Evolutionary conservation across 1,140 invertebrate genomes (phyloP).

Genomic region (Agraylea sexmaculata): DNA sequence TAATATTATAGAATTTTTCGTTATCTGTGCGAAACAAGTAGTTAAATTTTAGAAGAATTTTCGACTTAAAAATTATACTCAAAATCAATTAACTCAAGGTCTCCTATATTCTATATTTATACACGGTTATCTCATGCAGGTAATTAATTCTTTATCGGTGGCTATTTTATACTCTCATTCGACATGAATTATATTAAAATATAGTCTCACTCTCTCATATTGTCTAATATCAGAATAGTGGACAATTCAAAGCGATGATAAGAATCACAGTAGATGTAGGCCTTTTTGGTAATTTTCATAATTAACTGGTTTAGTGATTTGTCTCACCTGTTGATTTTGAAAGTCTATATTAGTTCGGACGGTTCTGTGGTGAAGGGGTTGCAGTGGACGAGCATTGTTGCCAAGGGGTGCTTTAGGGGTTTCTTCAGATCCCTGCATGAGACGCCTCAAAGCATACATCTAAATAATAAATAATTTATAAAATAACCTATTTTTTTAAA

Average conservation of each 20-base stretch:
- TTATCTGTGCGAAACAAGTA: not conserved
- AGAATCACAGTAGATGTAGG: not conserved
- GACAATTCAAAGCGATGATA: constrained; percentile 1
- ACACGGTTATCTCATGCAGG: too few relatives aligned
- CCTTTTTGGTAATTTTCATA: not conserved
- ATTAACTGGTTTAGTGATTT: not conserved
- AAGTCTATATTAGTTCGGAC: constrained; percentile 96
- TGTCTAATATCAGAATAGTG: not conserved
- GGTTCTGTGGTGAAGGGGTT: constrained; percentile 80
- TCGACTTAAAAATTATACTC: too few relatives aligned
- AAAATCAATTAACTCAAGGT: too few relatives aligned
- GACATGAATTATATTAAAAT: too few relatives aligned
- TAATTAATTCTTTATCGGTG: too few relatives aligned
- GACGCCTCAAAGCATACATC: constrained; percentile 72
- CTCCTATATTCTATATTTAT: too few relatives aligned
- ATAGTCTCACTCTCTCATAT: too few relatives aligned
- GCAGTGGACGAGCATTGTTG: constrained; percentile 86
- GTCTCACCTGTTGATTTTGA: constrained; percentile 49
- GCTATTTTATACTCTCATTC: too few relatives aligned
- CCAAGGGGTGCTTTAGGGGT: constrained; percentile 81
- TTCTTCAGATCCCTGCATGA: constrained; percentile 76
- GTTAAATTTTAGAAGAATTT: too few relatives aligned
- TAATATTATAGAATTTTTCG: not conserved
- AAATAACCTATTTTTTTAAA: constrained; percentile 7
- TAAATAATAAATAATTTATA: constrained; percentile 31